Evolutionary conservation across 2,113 vertebrate genomes (phyloP), one percentile per base, ranked within the genome.

Genomic region (Grammomys surdaster): DNA sequence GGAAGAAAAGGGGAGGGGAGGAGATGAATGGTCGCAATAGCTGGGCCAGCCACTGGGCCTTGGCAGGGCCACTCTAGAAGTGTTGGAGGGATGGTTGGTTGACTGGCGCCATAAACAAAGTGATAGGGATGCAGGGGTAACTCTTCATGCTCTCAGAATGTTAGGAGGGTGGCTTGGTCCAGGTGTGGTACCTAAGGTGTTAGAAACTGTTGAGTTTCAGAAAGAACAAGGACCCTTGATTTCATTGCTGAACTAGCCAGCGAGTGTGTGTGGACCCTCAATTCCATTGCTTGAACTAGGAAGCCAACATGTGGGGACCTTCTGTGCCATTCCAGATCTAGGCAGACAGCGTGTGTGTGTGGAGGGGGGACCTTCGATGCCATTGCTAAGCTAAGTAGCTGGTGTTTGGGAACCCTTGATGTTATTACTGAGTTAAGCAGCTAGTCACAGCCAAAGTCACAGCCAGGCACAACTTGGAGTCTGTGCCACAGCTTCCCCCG

Each of bases 171-270:
- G 65, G 40, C 58, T 84, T 12, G 12, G 16, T 14, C 40, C 16
- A 70, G 26, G 48, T 40, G 43, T 33, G 60, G 70, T 3, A 12
- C 24, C 7, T 10, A 10, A 17, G 58, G 16, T 22, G 56, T 14
- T 46, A 16, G 54, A 73, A 51, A 14, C 0, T 28, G 54, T 58
- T 33, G 65, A 19, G 78, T 43, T 2, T 3, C 1, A 9, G 12
- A 60, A 51, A 82, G 51, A 22, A 11, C 0, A 1, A 5, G 3
- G 56, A 1, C 3, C 9, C 2, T 31, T 28, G 5, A 1, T 0
- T 8, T 17, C 0, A 7, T 7, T 4, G 6, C 22, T 0, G 1
- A 63, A 9, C 4, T 36, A 7, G 36, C 58, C 12, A 60, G 63
- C 33, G 26, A 13, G 1, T 1, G 9, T 26, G 51, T 24, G 8